These are phyloP conservation scores for Hybognathus amarus DNA, from an alignment of 2,797 vertebrate genomes.

Conservation along the genomic window DNA sequence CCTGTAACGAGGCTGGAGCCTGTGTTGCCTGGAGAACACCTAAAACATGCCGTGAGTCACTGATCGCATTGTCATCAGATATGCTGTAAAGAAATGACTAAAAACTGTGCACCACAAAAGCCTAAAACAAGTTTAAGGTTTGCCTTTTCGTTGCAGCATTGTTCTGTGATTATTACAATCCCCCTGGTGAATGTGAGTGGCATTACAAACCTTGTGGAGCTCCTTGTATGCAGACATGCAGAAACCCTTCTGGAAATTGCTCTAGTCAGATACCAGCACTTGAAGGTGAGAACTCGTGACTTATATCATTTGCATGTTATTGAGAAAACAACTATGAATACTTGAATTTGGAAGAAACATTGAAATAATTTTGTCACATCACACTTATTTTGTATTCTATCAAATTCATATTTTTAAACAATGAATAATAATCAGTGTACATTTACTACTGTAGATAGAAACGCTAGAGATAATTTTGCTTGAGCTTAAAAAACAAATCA, in stretches of 20 bases:
- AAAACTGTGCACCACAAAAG: background rate
- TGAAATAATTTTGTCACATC: background rate
- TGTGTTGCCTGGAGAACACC: constrained; percentile 90
- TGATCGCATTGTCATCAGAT: background rate
- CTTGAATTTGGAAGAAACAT: background rate
- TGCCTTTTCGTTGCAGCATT: constrained; percentile 77
- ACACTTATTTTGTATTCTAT: background rate
- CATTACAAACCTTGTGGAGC: constrained; percentile 90
- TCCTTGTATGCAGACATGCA: constrained; percentile 89
- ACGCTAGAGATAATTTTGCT: background rate
- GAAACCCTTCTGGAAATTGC: constrained; percentile 84
- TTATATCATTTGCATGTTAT: background rate
- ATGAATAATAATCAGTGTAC: background rate
- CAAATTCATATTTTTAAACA: background rate
- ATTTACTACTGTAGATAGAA: background rate
- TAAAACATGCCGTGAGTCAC: constrained; percentile 88
- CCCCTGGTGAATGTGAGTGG: constrained; percentile 84
- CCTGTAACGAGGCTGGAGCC: constrained; percentile 82
- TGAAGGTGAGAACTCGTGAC: constrained; percentile 85
- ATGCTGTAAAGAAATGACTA: background rate
- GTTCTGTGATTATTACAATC: constrained; percentile 95
- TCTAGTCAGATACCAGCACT: constrained; percentile 77
- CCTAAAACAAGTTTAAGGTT: constrained; percentile 1
- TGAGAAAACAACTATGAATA: background rate
- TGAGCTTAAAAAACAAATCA: background rate